Conservation (phyloP, 1,140 invertebrate genomes). For the Cardiocondyla obscurior region DNA sequence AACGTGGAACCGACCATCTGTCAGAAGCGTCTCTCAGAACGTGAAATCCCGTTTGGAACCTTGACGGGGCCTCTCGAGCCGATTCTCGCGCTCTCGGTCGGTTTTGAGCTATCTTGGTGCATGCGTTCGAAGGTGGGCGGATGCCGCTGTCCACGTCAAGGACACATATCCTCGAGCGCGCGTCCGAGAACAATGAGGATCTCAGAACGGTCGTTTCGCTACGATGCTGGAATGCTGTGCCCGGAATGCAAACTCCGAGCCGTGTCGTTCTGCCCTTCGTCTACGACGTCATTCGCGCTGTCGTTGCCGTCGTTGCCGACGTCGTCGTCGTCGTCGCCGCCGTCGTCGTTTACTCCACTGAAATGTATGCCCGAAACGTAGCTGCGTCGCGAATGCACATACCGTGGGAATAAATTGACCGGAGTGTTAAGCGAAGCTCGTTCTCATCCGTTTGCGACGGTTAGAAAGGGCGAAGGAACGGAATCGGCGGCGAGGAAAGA, state of each 20-base stretch:
- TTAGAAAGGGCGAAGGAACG: not conserved
- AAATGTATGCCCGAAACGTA: conserved; percentile 38
- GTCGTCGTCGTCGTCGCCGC: conserved; percentile 29
- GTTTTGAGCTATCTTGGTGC: conserved; percentile 33
- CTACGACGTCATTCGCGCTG: conserved; percentile 32
- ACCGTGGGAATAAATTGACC: conserved; percentile 61
- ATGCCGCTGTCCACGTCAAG: conserved; percentile 65
- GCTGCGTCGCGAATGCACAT: not conserved
- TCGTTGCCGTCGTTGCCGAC: conserved; percentile 5
- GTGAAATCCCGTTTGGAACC: conserved; percentile 53
- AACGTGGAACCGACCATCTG: conserved; percentile 30
- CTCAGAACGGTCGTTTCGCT: conserved; percentile 57
- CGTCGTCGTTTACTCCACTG: conserved; percentile 17
- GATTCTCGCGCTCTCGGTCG: conserved; percentile 43
- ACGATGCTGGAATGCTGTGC: conserved; percentile 60
- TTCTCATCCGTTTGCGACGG: not conserved
- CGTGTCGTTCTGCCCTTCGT: conserved; percentile 52
- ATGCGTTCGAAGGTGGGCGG: conserved; percentile 67
- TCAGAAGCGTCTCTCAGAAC: conserved; percentile 37
- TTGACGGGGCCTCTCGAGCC: conserved; percentile 60
- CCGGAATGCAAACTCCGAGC: conserved; percentile 63
- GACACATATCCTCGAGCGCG: conserved; percentile 64
- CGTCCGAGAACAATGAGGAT: conserved; percentile 71
- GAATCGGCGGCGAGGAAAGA: conserved; percentile 31
- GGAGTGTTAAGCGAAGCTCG: conserved; percentile 34